These are phyloP conservation scores for Centropyge bicolor DNA, from an alignment of 2,797 vertebrate genomes.

Conservation along the genomic window DNA sequence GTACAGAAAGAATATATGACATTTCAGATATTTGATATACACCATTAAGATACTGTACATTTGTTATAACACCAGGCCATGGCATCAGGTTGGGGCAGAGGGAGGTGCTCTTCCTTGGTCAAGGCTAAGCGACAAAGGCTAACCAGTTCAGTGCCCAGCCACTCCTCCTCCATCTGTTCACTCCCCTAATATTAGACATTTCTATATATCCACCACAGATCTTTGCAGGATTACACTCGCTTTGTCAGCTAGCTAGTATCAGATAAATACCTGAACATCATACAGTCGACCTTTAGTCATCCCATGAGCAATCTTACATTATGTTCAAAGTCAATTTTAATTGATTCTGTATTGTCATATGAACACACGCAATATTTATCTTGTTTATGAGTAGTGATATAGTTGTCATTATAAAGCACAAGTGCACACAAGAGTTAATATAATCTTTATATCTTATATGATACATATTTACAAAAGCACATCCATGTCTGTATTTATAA, in stretches of 20 bases:
- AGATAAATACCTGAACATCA: not conserved
- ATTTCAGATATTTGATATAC: slow-evolving; percentile 4
- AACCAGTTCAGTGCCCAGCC: not conserved
- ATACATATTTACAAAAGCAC: slow-evolving; percentile 63
- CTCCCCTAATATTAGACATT: slow-evolving; percentile 10
- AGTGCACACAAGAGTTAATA: slow-evolving; percentile 8
- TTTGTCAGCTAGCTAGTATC: not conserved
- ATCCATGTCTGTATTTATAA: not conserved
- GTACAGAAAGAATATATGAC: not conserved
- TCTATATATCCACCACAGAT: not conserved
- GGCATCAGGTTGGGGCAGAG: not conserved
- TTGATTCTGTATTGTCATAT: not conserved
- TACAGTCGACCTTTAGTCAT: not conserved
- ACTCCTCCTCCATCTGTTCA: not conserved
- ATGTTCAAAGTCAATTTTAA: slow-evolving; percentile 12
- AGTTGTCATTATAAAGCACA: slow-evolving; percentile 13
- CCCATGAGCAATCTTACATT: not conserved
- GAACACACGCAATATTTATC: not conserved
- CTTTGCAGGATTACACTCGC: not conserved
- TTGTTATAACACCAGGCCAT: not conserved
- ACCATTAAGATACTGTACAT: too few species aligned
- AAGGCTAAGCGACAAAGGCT: not conserved
- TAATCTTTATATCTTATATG: slow-evolving; percentile 29
- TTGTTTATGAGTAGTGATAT: not conserved
- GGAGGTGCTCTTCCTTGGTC: not conserved